Evolutionary conservation across 2,888 invertebrate genomes (phyloP), one percentile per base, ranked within the genome.

Genomic region (Hetaerina titia): DNA sequence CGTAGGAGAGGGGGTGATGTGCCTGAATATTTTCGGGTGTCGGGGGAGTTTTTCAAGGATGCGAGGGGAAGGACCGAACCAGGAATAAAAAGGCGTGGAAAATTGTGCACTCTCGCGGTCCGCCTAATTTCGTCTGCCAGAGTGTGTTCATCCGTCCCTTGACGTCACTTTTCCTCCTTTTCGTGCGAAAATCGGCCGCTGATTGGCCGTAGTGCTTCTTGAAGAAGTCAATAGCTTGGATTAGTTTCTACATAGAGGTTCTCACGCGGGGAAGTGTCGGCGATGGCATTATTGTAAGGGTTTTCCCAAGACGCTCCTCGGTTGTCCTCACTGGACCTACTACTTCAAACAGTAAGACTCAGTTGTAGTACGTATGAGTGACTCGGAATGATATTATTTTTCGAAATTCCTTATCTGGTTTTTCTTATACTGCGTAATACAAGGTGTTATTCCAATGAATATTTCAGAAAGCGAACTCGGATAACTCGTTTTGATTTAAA

Each of bases 61-160:
- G 31, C 57, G 56, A 92, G 92, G 90, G 92, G 92, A 92, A 92
- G 31, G 92, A 92, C 92, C 92, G 69, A 6, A 81, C 31, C 81
- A 69, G 81, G 31, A 81, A 81, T 81, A 81, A 81, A 11, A 31
- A 6, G 81, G 7, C 25, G 25, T 25, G 81, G 31, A 81, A 81
- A 81, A 81, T 25, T 81, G 81, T 25, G 31, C 81, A 69, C 9
- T n/a, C n/a, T 69, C 69, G 69, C 22, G 11, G 81, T 31, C 13
- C 81, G 81, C 31, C 11, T 31, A 81, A 81, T 81, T 81, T 81
- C 31, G 25, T 81, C 31, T 13, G 25, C 11, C 31, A 25, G n/a
- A 81, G 31, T 81, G 81, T 81, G 81, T 31, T 31, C 25, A 9
- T 13, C 13, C 81, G 25, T 13, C 13, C 81, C 2, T 11, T 2